Evolutionary conservation across 1,140 invertebrate genomes (phyloP).

Genomic region (Ditylenchus dipsaci): DNA sequence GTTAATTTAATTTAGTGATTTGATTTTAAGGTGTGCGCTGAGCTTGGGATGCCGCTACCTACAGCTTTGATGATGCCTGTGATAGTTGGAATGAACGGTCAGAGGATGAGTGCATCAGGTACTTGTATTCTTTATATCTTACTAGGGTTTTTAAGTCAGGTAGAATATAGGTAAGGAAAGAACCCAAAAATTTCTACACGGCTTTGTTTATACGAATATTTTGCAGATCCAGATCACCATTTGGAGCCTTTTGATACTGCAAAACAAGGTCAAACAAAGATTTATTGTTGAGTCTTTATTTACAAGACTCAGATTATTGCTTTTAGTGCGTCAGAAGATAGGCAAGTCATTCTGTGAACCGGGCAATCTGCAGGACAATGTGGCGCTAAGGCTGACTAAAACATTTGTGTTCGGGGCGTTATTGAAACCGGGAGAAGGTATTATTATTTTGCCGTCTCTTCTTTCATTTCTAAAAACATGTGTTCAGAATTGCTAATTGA

Average conservation of each 20-base stretch:
- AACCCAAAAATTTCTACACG: no score
- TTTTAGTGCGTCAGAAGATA: conserved; percentile 81
- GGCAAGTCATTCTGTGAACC: conserved; percentile 97
- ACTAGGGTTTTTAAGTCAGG: no score
- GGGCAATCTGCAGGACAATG: conserved; percentile 89
- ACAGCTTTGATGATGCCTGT: conserved; percentile 26
- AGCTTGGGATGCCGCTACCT: conserved; percentile 1
- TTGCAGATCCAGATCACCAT: conserved; percentile 82
- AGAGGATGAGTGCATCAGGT: conserved; percentile 82
- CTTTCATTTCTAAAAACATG: not conserved
- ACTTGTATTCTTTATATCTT: no score
- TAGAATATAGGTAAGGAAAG: no score
- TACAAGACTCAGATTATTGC: no score
- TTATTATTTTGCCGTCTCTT: not conserved
- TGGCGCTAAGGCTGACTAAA: conserved; percentile 45
- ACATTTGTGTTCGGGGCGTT: conserved; percentile 41
- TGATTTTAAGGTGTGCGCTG: conserved; percentile 5
- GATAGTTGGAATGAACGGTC: conserved; percentile 64
- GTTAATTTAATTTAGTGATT: not conserved
- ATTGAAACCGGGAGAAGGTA: conserved; percentile 27
- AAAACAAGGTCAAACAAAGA: conserved; percentile 59
- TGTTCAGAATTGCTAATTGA: conserved; percentile 34
- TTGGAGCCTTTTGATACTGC: conserved; percentile 89
- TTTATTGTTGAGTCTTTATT: no score
- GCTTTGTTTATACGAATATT: no score